These are phyloP conservation scores for Drosophila multiciliata DNA, from an alignment of 2,888 invertebrate species.

Conservation along the genomic window DNA sequence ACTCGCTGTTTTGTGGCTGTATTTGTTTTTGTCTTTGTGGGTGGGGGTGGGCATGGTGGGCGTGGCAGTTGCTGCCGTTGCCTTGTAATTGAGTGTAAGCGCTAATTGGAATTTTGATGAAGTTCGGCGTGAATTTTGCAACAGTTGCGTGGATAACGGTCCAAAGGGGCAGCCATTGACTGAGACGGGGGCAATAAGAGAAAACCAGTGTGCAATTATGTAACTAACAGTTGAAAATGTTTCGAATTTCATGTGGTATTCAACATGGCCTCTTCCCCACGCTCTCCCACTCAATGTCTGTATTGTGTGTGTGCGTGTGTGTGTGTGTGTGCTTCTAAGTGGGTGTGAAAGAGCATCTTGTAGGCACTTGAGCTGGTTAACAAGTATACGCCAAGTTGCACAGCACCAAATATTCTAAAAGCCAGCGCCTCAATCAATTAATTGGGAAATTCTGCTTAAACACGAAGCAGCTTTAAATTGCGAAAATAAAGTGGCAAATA, in stretches of 20 bases:
- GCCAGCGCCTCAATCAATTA: not conserved
- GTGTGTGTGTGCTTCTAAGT: conserved; percentile 43
- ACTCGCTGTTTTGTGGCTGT: conserved; percentile 59
- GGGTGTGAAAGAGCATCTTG: conserved; percentile 62
- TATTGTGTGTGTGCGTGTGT: conserved; percentile 35
- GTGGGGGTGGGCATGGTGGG: conserved; percentile 41
- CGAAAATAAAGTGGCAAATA: not conserved
- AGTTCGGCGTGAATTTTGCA: conserved; percentile 75
- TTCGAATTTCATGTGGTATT: conserved; percentile 72
- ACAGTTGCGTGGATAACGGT: conserved; percentile 24
- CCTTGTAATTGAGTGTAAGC: conserved; percentile 78
- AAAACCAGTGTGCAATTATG: conserved; percentile 63
- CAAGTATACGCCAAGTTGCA: conserved; percentile 65
- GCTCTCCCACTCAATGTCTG: not conserved
- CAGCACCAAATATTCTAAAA: conserved; percentile 30
- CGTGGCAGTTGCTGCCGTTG: conserved; percentile 55
- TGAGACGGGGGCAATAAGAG: not conserved
- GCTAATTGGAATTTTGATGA: conserved; percentile 78
- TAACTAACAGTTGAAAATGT: conserved; percentile 75
- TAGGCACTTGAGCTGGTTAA: conserved; percentile 58
- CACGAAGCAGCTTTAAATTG: conserved; percentile 6
- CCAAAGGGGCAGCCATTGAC: not conserved
- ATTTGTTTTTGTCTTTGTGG: conserved; percentile 57
- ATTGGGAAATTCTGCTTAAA: conserved; percentile 17
- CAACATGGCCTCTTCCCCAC: not conserved